Percentiles rank a stretch among this genome's conserved stretches.
Conservation (phyloP, 1,140 invertebrate species). For the Macrobrachium rosenbergii region DNA sequence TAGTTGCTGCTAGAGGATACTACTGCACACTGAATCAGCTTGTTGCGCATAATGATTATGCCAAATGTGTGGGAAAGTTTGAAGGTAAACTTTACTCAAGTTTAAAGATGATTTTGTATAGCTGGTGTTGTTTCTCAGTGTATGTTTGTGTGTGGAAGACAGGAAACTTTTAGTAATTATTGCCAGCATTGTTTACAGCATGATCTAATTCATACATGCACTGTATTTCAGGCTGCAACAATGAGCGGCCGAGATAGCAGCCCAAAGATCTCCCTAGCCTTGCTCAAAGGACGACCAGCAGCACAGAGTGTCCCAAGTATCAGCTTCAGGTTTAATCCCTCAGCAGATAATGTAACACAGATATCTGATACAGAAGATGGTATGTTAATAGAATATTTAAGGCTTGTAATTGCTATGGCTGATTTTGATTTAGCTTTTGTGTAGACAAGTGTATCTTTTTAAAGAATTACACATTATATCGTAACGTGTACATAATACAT, state of each 20-base stretch:
- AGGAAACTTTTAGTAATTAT: neutral
- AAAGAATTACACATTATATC: too few species aligned
- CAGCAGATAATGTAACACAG: constrained; percentile 49
- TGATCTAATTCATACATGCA: neutral
- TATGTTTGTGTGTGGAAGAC: neutral
- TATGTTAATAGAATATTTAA: neutral
- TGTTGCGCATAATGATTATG: too few species aligned
- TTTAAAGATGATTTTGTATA: neutral
- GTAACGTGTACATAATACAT: too few species aligned
- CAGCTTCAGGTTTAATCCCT: constrained; percentile 49
- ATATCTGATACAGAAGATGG: constrained; percentile 51
- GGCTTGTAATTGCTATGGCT: too few species aligned
- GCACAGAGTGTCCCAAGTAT: constrained; percentile 52
- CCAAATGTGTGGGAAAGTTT: too few species aligned
- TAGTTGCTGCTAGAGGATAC: too few species aligned
- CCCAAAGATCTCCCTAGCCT: constrained; percentile 50
- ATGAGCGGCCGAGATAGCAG: constrained; percentile 54
- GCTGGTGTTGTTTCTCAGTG: neutral
- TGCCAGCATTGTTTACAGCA: too few species aligned
- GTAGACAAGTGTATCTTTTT: too few species aligned
- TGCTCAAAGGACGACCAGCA: constrained; percentile 42
- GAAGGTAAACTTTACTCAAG: too few species aligned
- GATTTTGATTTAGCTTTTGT: too few species aligned
- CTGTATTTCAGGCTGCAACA: constrained; percentile 27
- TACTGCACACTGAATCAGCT: too few species aligned